Base-by-base conservation (phyloP, 2,113 vertebrate species). In the Tetrao urogallus region DNA sequence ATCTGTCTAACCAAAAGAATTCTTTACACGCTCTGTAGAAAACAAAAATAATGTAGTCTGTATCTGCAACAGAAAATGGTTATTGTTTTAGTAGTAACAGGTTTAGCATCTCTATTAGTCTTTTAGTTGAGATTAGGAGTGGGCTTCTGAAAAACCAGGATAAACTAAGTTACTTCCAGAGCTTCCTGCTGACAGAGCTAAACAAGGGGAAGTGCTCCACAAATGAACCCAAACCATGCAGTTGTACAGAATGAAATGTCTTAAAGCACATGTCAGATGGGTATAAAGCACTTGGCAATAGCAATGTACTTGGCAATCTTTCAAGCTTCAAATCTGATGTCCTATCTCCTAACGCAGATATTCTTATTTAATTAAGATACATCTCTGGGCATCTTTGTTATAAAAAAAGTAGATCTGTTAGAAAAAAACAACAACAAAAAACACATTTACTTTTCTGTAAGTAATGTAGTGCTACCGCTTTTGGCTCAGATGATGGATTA, bases 371-470 rank as follows among this genome's bases (percentile, higher is more conserved):
- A 28, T 8, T 42, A 86, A 75, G 32, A 50, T 6, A 47, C 1
- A 14, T 6, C 48, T 50, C n/a, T 52, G 2, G 28, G 7, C 5
- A 43, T 72, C 22, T 28, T 81, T 75, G 25, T 86, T 1, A n/a
- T 80, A 40, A 58, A 79, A 27, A 50, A 47, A 20, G 50, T 20
- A 52, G 34, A 7, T 48, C 10, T 40, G 3, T 48, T 10, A 27
- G 25, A 9, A 65, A 82, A 61, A 5, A 0, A 0, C 3, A 4
- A 13, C 12, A 69, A 48, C 47, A 47, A 50, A 6, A 50, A 60
- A 5, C 47, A 22, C 21, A 36, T 11, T 75, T 71, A 60, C 25
- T n/a, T 66, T 50, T 36, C 36, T 65, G 11, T 36, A 40, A 43
- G 8, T 78, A 61, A 38, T 47, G 18, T 8, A 70, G 1, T 38